These are phyloP conservation scores for Brenthis daphne DNA, from an alignment of 2,888 invertebrate species.

Conservation along the genomic window DNA sequence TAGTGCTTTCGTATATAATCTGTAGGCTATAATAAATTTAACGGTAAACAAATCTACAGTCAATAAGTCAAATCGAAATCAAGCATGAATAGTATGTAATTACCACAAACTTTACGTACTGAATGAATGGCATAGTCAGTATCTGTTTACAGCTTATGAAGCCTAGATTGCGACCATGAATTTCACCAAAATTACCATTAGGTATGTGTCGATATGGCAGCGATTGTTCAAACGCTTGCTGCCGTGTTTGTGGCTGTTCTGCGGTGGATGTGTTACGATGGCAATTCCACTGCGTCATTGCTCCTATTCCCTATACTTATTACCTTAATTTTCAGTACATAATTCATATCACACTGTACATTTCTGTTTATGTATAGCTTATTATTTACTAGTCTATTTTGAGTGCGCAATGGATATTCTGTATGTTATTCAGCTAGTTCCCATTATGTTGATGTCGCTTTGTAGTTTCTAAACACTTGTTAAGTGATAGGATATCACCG, in stretches of 20 bases:
- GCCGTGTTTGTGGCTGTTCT: slow-evolving; percentile 62
- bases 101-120: slow-evolving; percentile 38
- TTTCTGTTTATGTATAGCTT: slow-evolving; percentile 5
- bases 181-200: slow-evolving; percentile 44
- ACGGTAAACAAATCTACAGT: background rate
- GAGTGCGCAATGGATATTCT: slow-evolving; percentile 42
- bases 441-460: slow-evolving; percentile 26
- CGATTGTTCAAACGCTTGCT: slow-evolving; percentile 64
- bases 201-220: slow-evolving; percentile 58
- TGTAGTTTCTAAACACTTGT: slow-evolving; percentile 44
- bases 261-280: slow-evolving; percentile 64
- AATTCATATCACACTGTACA: slow-evolving; percentile 32
- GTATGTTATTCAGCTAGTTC: slow-evolving; percentile 5
- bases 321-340: slow-evolving; percentile 44
- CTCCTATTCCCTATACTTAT: slow-evolving; percentile 46
- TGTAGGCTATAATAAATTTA: background rate
- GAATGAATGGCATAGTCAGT: slow-evolving; percentile 37
- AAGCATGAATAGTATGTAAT: slow-evolving; percentile 25
- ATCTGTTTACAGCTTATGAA: slow-evolving; percentile 43
- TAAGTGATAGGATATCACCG: slow-evolving; percentile 48
- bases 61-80: slow-evolving; percentile 6
- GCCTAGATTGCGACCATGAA: slow-evolving; percentile 43
- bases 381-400: slow-evolving; percentile 7
- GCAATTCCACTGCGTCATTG: slow-evolving; percentile 57
- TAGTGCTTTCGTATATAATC: no score